Evolutionary conservation across 2,113 vertebrate genomes (phyloP), one percentile per base, ranked within the genome.

Genomic region (Brachionichthys hirsutus): DNA sequence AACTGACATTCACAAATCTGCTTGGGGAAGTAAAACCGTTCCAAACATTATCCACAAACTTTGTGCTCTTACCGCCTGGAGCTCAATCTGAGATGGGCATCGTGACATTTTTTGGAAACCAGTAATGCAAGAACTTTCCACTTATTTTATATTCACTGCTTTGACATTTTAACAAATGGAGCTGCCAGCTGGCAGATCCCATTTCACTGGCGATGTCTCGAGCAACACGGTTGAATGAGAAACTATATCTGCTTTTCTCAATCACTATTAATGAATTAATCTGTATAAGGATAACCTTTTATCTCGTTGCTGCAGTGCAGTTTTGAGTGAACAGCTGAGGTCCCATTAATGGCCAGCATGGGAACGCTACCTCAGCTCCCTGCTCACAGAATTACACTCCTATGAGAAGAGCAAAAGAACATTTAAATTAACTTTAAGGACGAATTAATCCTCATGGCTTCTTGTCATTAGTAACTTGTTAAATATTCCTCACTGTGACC

Each of bases 381-480:
- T 50, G 42, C 55, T 40, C 36, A 57, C 40, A 62, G 41, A 49
- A 53, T 19, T 69, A n/a, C 8, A 14, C 58, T 48, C 60, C 45
- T 45, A 50, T 44, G 62, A 71, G 54, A 41, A 64, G 35, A 45
- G 53, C 47, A 67, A 44, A 81, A 65, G 49, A 60, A 81, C 42
- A 67, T 76, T 82, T 67, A 59, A 71, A 76, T 81, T 66, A 73
- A 72, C 48, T 62, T 59, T 60, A 35, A 69, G 58, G 20, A 74
- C 48, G 54, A 83, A 82, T 73, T 75, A 79, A 84, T 55, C 75
- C 67, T 56, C 79, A 81, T 82, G 62, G 79, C 76, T 77, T 77
- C 42, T 77, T 83, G 86, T 86, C 56, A 81, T 81, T 72, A 77
- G 80, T 56, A 73, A 18, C 55, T 61, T 72, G 81, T 86, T 76